Evolutionary conservation across 2,888 invertebrate genomes (phyloP).

Genomic region (Scaptomyza parva): DNA sequence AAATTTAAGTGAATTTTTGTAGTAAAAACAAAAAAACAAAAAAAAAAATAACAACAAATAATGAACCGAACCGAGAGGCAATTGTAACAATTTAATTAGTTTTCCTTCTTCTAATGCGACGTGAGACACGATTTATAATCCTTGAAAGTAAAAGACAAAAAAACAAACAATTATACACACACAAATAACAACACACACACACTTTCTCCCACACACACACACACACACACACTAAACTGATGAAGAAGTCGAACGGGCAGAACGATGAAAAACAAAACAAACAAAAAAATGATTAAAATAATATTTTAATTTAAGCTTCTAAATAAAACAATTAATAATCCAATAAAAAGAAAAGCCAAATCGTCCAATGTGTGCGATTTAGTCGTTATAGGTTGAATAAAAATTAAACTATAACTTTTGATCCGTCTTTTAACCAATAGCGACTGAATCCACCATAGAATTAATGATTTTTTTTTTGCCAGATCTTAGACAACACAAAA

Average conservation of each 20-base stretch:
- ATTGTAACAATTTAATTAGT: constrained; percentile 54
- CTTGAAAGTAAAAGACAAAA: constrained; percentile 42
- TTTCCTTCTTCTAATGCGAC: constrained; percentile 44
- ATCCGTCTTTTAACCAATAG: constrained; percentile 20
- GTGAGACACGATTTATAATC: constrained; percentile 51
- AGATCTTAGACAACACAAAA: background rate
- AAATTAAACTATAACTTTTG: background rate
- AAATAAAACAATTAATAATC: constrained; percentile 81
- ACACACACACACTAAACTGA: constrained; percentile 63
- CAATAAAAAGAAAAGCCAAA: constrained; percentile 64
- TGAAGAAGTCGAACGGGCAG: constrained; percentile 59
- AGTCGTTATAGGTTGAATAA: constrained; percentile 35
- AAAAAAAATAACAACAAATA: constrained; percentile 38
- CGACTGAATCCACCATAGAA: constrained; percentile 22
- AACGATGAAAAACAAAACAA: constrained; percentile 55
- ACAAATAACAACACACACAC: no score
- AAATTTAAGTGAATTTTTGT: constrained; percentile 60
- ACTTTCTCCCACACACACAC: constrained; percentile 55
- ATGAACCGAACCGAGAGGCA: constrained; percentile 56
- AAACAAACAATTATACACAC: constrained; percentile 40
- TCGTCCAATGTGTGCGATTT: constrained; percentile 5
- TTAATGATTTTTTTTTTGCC: background rate
- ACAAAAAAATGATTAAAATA: constrained; percentile 73
- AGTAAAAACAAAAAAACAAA: constrained; percentile 50
- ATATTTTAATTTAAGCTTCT: constrained; percentile 82